Conservation (phyloP, 1,140 invertebrate species). For the Mylabris phalerata region DNA sequence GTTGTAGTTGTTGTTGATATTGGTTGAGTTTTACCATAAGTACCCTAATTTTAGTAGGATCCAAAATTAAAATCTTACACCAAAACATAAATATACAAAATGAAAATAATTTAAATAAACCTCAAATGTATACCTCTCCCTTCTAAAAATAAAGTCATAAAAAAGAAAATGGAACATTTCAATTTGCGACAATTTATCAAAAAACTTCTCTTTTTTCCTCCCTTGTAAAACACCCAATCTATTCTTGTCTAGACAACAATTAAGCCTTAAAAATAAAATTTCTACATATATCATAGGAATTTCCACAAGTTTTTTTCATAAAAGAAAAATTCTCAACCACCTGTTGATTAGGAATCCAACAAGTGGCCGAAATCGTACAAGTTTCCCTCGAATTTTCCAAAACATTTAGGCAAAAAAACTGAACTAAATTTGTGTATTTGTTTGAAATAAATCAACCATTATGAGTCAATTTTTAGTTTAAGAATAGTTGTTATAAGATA, state of each 20-base stretch:
- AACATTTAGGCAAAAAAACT: not conserved
- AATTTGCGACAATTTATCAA: no score
- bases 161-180: not conserved
- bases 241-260: no score
- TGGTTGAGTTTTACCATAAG: conserved; percentile 60
- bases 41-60: conserved; percentile 46
- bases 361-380: conserved; percentile 24
- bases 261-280: no score
- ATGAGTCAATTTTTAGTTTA: no score
- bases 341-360: conserved; percentile 31
- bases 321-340: conserved; percentile 20
- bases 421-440: no score
- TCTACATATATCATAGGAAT: no score
- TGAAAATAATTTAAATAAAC: not conserved
- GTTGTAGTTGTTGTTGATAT: conserved; percentile 4
- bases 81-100: not conserved
- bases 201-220: no score
- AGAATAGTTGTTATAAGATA: no score
- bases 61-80: conserved; percentile 10
- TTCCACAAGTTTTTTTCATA: no score
- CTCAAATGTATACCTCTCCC: no score
- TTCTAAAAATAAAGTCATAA: not conserved
- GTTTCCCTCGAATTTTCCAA: not conserved
- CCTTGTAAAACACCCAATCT: no score
- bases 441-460: no score